These are phyloP conservation scores for Trissonchulus latispiculum DNA, from an alignment of 2,888 invertebrate species.

Conservation along the genomic window DNA sequence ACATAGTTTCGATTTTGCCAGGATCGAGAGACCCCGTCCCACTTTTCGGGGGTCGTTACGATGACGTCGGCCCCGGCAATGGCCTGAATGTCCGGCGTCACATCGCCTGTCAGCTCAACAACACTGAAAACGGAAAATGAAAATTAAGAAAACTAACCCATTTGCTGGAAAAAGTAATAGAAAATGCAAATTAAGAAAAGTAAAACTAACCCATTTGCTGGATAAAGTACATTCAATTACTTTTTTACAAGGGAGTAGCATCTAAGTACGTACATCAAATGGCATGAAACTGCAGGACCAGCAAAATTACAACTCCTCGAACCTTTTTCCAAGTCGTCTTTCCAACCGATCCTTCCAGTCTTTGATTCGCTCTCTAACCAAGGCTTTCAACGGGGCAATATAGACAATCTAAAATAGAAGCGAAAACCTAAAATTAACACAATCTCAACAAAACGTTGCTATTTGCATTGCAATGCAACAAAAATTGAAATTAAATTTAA, in stretches of 20 bases:
- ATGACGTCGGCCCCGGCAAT: constrained; percentile 78
- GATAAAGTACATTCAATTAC: too few species aligned
- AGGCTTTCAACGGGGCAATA: constrained; percentile 92
- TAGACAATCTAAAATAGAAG: constrained; percentile 88
- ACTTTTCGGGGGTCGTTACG: constrained; percentile 98
- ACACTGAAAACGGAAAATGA: constrained; percentile 52
- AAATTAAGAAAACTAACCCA: not conserved
- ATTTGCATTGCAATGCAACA: too few species aligned
- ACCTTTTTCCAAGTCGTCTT: constrained; percentile 57
- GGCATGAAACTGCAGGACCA: too few species aligned
- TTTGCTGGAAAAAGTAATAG: too few species aligned
- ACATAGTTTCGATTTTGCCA: constrained; percentile 97
- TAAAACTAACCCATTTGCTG: too few species aligned
- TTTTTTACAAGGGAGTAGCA: too few species aligned
- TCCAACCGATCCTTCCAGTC: constrained; percentile 83
- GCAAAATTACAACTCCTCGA: too few species aligned
- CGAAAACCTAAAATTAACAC: too few species aligned
- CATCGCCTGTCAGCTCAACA: constrained; percentile 88
- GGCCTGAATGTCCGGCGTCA: constrained; percentile 71
- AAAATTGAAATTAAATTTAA: too few species aligned
- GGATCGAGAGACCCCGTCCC: constrained; percentile 96
- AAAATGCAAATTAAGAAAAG: too few species aligned
- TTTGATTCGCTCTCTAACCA: constrained; percentile 86
- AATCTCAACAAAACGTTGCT: too few species aligned
- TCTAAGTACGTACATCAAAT: too few species aligned